Evolutionary conservation across 1,140 invertebrate genomes (phyloP).

Genomic region (Rhagoletis pomonella): DNA sequence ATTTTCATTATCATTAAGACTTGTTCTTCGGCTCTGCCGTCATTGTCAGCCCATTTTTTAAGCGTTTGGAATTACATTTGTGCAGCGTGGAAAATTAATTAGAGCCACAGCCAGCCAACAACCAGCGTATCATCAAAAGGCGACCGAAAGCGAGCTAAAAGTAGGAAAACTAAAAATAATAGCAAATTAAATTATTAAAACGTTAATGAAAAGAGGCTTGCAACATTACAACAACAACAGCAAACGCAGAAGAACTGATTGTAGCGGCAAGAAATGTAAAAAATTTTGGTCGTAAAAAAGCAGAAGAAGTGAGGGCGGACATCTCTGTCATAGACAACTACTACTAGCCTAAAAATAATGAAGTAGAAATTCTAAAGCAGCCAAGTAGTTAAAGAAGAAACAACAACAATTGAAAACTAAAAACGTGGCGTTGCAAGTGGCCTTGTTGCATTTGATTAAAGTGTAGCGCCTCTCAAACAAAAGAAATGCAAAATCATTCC

Average conservation of each 20-base stretch:
- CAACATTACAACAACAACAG: background rate
- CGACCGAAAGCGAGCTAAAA: slow-evolving; percentile 4
- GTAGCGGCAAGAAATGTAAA: background rate
- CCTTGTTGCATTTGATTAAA: slow-evolving; percentile 36
- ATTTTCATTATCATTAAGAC: background rate
- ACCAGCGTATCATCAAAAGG: background rate
- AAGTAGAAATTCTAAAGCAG: background rate
- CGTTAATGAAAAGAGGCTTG: slow-evolving; percentile 7
- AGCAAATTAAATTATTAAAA: slow-evolving; percentile 47
- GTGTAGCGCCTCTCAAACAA: slow-evolving; percentile 28
- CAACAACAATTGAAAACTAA: background rate
- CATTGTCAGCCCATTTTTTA: slow-evolving; percentile 28
- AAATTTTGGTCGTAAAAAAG: background rate
- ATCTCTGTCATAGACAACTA: background rate
- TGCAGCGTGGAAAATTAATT: slow-evolving; percentile 32
- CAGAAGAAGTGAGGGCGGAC: background rate
- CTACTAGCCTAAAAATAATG: background rate
- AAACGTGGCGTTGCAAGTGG: slow-evolving; percentile 23
- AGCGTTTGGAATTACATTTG: slow-evolving; percentile 4
- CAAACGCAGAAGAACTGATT: background rate
- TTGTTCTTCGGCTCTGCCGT: background rate
- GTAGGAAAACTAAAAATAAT: slow-evolving; percentile 7
- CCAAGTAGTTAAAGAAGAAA: background rate
- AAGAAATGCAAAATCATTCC: slow-evolving; percentile 33
- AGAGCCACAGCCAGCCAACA: slow-evolving; percentile 13